Evolutionary conservation across 2,888 invertebrate genomes (phyloP).

Genomic region (Micoletzkya japonica): DNA sequence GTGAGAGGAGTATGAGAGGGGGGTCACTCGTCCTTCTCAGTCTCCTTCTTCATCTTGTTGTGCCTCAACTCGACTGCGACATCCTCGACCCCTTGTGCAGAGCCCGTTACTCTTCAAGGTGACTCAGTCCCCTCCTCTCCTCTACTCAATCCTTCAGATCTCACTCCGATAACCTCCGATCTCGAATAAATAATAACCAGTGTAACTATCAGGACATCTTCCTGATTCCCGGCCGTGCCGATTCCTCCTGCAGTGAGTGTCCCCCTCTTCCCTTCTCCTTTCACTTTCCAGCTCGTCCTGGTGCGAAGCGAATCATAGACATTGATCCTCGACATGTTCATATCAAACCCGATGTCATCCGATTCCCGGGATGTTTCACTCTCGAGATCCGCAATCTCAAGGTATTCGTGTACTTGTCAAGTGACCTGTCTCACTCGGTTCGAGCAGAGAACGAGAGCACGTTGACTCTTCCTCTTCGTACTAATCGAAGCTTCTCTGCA

Average conservation of each 20-base stretch:
- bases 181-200: conserved; percentile 29
- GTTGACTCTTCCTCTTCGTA: too few species aligned
- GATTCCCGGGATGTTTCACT: conserved; percentile 64
- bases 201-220: conserved; percentile 62
- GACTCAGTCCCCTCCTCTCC: not conserved
- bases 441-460: too few species aligned
- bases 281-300: conserved; percentile 54
- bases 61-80: conserved; percentile 51
- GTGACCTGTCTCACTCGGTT: too few species aligned
- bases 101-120: conserved; percentile 32
- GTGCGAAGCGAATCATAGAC: conserved; percentile 55
- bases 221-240: conserved; percentile 61
- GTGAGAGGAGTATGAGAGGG: conserved; percentile 5
- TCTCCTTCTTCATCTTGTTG: conserved; percentile 2
- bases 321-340: conserved; percentile 58
- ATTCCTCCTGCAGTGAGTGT: conserved; percentile 61
- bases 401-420: too few species aligned
- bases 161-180: conserved; percentile 22
- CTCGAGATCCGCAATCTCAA: conserved; percentile 60
- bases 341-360: conserved; percentile 59
- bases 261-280: not conserved
- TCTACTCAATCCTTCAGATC: not conserved
- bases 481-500: conserved; percentile 22
- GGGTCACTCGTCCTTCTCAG: not conserved
- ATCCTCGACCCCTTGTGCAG: conserved; percentile 57